Base-by-base conservation (phyloP, 2,888 invertebrate species). In the Girardia tigrina region DNA sequence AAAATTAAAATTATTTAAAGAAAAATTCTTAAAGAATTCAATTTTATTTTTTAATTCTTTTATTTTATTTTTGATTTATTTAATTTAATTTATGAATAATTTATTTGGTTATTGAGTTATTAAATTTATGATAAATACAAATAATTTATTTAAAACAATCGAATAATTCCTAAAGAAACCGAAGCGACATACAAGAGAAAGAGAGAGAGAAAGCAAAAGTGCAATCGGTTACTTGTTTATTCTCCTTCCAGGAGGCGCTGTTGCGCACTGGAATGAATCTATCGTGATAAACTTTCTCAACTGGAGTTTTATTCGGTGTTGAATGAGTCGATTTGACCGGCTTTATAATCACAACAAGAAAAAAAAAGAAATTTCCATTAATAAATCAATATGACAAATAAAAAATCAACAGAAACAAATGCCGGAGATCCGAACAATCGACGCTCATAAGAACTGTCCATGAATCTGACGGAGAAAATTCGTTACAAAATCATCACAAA, bases 261-360 rank as follows among this genome's bases (percentile, higher is more conserved):
- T n/a, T 74, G 6, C 75, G 72, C 16, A 72, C 75, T 12, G 75
- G 71, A 26, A 74, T 74, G 26, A 26, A 74, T 26, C 74, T 20
- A 70, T 74, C 74, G 12, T 69, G 56, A 74, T 69, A 69, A 56
- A 56, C 56, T n/a, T 56, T 56, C 23, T 56, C 56, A 16, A 56
- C 56, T 56, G 56, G 56, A 56, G 56, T 56, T 56, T 56, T 56
- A 56, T 56, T 56, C 4, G 56, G 56, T 20, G 56, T 56, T 56
- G 56, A 56, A 56, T 56, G 56, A 20, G 56, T n/a, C n/a, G 56
- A 56, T 56, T 56, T 56, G 6, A 56, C 56, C 23, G 56, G 56
- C 56, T 56, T 56, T 16, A 36, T 36, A 36, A 56, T n/a, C n/a
- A 56, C 23, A 56, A 20, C 23, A 20, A 36, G 36, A 36, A 36